Percentiles rank a stretch among this genome's conserved stretches.
phyloP scores from a whole-genome alignment of 2,888 invertebrate genomes.

The Callimorpha dominula region DNA sequence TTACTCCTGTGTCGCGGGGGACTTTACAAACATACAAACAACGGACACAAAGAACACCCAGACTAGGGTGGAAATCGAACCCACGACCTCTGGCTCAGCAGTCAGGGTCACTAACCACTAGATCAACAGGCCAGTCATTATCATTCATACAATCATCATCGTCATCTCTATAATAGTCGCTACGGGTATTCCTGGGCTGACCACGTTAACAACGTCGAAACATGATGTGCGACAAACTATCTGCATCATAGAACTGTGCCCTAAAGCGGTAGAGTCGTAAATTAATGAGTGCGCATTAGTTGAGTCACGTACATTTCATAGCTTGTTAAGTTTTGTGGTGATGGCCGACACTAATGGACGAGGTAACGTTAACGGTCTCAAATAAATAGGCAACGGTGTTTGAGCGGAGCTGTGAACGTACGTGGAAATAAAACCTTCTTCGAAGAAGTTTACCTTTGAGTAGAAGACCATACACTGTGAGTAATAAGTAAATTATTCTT shows the following conservation, averaged over 20 bases:
- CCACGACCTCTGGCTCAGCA: too few relatives aligned
- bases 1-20: too few relatives aligned
- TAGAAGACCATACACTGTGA: neutral
- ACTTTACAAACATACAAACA: too few relatives aligned
- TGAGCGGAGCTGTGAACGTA: neutral
- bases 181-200: neutral
- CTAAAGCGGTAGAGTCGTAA: conserved; percentile 14
- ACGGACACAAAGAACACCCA: too few relatives aligned
- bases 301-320: conserved; percentile 28
- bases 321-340: conserved; percentile 32
- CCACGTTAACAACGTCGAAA: neutral
- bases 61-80: too few relatives aligned
- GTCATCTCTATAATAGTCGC: neutral
- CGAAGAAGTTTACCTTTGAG: neutral
- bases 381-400: conserved; percentile 12
- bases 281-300: conserved; percentile 27
- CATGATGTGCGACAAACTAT: conserved; percentile 10
- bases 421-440: neutral
- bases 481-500: too few relatives aligned
- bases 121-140: too few relatives aligned
- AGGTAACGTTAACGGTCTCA: conserved; percentile 8
- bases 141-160: too few relatives aligned
- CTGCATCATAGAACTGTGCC: conserved; percentile 1
- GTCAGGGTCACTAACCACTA: too few relatives aligned
- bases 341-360: conserved; percentile 26